These are phyloP conservation scores for Sebastes alutus DNA, from an alignment of 2,797 vertebrate genomes.

Conservation along the genomic window DNA sequence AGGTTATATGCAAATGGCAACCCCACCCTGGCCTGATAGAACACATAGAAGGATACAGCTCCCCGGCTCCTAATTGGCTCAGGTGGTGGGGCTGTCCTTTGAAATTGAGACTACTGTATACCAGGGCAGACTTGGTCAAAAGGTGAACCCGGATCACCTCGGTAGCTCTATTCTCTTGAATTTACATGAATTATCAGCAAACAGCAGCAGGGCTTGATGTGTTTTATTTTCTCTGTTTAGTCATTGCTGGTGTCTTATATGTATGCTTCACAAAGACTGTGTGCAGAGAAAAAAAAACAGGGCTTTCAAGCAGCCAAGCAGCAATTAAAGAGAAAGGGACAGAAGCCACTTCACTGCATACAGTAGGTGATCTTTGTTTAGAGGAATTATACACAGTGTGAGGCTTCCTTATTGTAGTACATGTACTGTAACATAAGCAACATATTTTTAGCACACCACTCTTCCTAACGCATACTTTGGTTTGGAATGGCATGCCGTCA, in stretches of 20 bases:
- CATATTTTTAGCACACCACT: neutral
- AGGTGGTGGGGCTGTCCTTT: constrained; percentile 81
- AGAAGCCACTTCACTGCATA: neutral
- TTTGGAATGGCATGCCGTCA: neutral
- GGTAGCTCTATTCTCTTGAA: constrained; percentile 40
- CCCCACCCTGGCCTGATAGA: constrained; percentile 68
- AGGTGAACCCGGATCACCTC: constrained; percentile 65
- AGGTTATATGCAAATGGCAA: constrained; percentile 86
- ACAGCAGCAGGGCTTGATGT: constrained; percentile 19
- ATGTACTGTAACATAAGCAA: neutral
- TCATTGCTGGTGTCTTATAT: neutral
- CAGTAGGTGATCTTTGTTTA: neutral
- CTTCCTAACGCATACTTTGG: neutral
- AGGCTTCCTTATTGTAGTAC: neutral
- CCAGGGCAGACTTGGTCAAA: constrained; percentile 69
- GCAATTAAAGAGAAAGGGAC: neutral
- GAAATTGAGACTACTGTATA: constrained; percentile 83
- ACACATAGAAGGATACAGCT: constrained; percentile 69
- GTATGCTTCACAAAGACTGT: neutral
- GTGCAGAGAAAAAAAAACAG: neutral
- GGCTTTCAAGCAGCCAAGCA: neutral
- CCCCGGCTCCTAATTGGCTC: constrained; percentile 78
- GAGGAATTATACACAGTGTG: neutral
- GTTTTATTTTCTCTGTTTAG: constrained; percentile 20
- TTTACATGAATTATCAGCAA: constrained; percentile 65